Evolutionary conservation across 2,797 vertebrate species (phyloP), one percentile per base, ranked within the genome.

Genomic region (Chelon labrosus): DNA sequence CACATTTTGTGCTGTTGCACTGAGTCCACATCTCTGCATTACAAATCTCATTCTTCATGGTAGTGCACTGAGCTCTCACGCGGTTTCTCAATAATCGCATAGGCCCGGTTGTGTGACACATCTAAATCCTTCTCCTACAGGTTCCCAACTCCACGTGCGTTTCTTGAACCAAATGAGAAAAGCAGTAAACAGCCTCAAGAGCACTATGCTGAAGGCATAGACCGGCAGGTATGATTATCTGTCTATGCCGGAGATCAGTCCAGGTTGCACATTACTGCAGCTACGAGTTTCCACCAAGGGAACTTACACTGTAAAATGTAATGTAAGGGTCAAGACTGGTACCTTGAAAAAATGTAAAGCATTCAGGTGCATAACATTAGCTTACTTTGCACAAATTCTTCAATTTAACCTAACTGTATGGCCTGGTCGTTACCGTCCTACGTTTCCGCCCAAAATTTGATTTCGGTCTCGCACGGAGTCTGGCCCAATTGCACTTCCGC

Each of bases 31-130:
- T 88, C 75, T 84, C 80, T 39, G 84, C 77, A 80, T 89, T 88
- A 86, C 74, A 88, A 91, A 91, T 91, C 82, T 72, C 62, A 88
- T 90, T 89, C 75, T 89, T 89, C 84, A 87, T 75, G 86, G 79
- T 80, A 70, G 71, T 65, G 70, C 77, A 76, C 77, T 75, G 80
- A 82, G 90, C 81, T 82, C 80, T 87, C 78, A 79, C 41, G 53
- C 85, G 82, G 77, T 80, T 85, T 79, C 79, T 66, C 80, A 81
- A 89, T 89, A 92, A 91, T 90, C 83, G 4, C 69, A 77, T 53
- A 46, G 80, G 31, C 58, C 80, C 65, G 84, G 72, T 77, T 68
- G 79, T 8, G 79, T 54, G 27, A 85, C 82, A 75, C 55, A 79
- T 80, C 85, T 75, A 85, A 89, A 90, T 90, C 88, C 78, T 59